phyloP scores from a whole-genome alignment of 2,797 vertebrate species.

The Myoxocephalus aenaeus region DNA sequence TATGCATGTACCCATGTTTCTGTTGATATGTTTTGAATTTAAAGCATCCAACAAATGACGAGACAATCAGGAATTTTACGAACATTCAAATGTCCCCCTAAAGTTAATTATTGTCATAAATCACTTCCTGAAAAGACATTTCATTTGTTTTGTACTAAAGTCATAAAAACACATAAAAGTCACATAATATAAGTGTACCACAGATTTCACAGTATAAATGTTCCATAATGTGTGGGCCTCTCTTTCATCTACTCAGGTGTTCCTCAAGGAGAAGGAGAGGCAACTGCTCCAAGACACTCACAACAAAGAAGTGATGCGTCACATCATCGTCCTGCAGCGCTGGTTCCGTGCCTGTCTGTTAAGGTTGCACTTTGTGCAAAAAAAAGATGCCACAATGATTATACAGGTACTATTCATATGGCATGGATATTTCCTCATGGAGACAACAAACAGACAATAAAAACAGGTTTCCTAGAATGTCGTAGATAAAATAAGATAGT shows the following conservation, averaged over 20 bases:
- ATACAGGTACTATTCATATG: conserved; percentile 86
- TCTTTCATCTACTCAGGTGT: conserved; percentile 84
- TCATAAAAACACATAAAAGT: conserved; percentile 8
- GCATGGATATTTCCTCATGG: background rate
- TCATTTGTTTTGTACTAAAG: background rate
- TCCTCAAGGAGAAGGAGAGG: conserved; percentile 90
- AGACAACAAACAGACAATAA: background rate
- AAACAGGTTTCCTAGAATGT: background rate
- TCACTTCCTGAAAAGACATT: background rate
- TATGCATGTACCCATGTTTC: background rate
- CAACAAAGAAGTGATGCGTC: conserved; percentile 89
- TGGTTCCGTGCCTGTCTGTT: conserved; percentile 91
- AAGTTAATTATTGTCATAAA: background rate
- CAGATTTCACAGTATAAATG: background rate
- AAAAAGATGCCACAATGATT: conserved; percentile 81
- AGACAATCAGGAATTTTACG: background rate
- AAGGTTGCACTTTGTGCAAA: conserved; percentile 86
- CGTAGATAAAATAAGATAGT: background rate
- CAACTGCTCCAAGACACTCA: conserved; percentile 89
- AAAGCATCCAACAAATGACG: background rate
- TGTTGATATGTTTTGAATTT: background rate
- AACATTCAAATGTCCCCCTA: background rate
- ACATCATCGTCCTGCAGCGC: conserved; percentile 91
- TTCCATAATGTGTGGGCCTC: background rate
- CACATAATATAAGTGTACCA: background rate